Evolutionary conservation across 2,797 vertebrate species (phyloP), one percentile per base, ranked within the genome.

Genomic region (Darevskia nairensis): DNA sequence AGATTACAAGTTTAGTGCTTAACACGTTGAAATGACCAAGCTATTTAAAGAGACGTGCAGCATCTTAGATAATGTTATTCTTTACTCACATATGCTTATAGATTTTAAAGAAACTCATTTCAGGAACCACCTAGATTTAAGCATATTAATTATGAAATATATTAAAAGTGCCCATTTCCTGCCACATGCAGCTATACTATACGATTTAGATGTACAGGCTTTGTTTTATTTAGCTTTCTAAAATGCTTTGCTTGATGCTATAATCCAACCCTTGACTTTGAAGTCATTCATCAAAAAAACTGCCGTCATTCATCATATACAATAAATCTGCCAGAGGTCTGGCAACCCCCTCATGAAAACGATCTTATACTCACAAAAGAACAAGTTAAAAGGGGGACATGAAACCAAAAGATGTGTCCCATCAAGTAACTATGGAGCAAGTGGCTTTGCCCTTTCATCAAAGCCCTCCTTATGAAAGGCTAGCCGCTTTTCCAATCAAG

Each of bases 271-370:
- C 75, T 93, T 94, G 91, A 95, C 93, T 95, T 95, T 96, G 95
- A 95, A 95, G 93, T 92, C 90, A 93, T 89, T 96, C 93, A 95
- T 96, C 91, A 95, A 95, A 95, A 95, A 95, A 95, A 90, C 90
- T 87, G 83, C 90, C 93, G 94, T 92, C 91, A 93, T 94, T 92
- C 91, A 90, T 89, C 75, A 69, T 35, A 85, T 80, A 94, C 86
- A 96, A 95, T 94, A 91, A 78, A 86, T 41, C 91, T 94, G 93
- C 84, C 71, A 95, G 91, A 92, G 82, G 82, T 92, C 90, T 93
- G 92, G 94, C 89, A 95, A 94, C 90, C 94, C 91, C 1, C 90
- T 95, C 89, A 82, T 93, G 92, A 92, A 92, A 94, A 93, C 85
- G 84, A 95, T 90, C 91, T 91, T 94, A 91, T 91, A 86, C 92